Percentiles rank a stretch among this genome's conserved stretches.
phyloP scores from a whole-genome alignment of 2,797 vertebrate genomes.

The Salarias fasciatus region DNA sequence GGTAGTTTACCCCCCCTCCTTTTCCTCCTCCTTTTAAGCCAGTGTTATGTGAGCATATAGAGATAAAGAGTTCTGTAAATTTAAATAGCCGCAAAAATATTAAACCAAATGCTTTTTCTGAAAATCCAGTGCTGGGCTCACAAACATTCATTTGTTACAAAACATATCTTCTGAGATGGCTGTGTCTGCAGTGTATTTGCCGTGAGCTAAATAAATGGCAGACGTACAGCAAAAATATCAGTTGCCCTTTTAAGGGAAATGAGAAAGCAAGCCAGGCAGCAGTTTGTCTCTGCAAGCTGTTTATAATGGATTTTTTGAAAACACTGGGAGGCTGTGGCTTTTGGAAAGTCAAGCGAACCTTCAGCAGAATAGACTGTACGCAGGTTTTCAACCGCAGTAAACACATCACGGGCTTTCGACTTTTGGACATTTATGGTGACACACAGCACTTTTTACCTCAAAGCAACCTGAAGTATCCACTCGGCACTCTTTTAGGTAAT shows the following conservation, averaged over 20 bases:
- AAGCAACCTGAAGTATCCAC: conserved; percentile 2
- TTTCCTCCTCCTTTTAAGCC: neutral
- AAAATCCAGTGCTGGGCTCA: conserved; percentile 22
- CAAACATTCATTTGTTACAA: conserved; percentile 41
- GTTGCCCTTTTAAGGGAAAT: conserved; percentile 70
- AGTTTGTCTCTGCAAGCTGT: conserved; percentile 64
- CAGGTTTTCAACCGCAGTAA: conserved; percentile 38
- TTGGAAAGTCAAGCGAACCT: conserved; percentile 44
- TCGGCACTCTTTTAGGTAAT: neutral
- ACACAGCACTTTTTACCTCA: neutral
- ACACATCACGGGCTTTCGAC: conserved; percentile 32
- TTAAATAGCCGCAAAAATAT: conserved; percentile 17
- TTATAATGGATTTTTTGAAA: conserved; percentile 67
- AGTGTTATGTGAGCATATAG: conserved; percentile 12
- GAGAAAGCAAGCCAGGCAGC: conserved; percentile 53
- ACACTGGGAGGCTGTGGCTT: conserved; percentile 49
- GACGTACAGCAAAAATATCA: conserved; percentile 53
- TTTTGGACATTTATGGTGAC: conserved; percentile 30
- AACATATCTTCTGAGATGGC: conserved; percentile 35
- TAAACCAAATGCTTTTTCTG: neutral
- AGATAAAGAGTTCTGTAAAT: conserved; percentile 12
- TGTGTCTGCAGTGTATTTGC: conserved; percentile 49
- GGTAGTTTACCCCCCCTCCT: too few species aligned
- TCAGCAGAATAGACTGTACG: conserved; percentile 22
- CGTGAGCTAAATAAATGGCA: conserved; percentile 53